Percentiles rank a stretch among this genome's conserved stretches.
Conservation (phyloP, 2,113 vertebrate genomes). For the Rostratula benghalensis region DNA sequence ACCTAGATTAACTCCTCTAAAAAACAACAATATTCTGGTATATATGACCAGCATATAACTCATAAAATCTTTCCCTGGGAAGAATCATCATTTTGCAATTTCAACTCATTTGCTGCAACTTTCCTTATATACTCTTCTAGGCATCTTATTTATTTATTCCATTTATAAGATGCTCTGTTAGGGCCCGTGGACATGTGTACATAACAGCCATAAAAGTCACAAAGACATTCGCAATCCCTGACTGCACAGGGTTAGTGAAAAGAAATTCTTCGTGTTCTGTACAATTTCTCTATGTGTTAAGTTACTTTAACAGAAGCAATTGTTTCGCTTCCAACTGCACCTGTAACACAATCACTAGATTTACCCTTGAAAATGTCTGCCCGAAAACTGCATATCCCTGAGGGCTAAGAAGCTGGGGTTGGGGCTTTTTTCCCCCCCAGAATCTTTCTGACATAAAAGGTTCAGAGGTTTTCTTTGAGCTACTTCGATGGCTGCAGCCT, state of each 20-base stretch:
- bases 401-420: not conserved
- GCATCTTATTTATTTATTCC: not conserved
- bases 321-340: conserved; percentile 15
- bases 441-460: not conserved
- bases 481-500: not conserved
- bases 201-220: conserved; percentile 14
- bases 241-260: conserved; percentile 56
- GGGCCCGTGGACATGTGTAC: not conserved
- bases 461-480: not conserved
- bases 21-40: not conserved
- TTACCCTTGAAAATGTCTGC: conserved; percentile 25
- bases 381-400: not conserved
- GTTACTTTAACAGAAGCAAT: conserved; percentile 35
- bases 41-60: not conserved
- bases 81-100: conserved; percentile 7
- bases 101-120: conserved; percentile 22
- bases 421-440: not conserved
- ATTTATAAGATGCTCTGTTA: not conserved
- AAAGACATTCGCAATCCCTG: not conserved
- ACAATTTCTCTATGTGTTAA: conserved; percentile 9
- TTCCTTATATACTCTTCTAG: not conserved
- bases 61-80: not conserved
- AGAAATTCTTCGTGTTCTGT: conserved; percentile 36
- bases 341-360: not conserved
- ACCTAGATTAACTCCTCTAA: not conserved